Percentiles rank a stretch among this genome's conserved stretches.
Evolutionary conservation across 2,888 invertebrate genomes (phyloP).

Genomic region (Operophtera brumata): DNA sequence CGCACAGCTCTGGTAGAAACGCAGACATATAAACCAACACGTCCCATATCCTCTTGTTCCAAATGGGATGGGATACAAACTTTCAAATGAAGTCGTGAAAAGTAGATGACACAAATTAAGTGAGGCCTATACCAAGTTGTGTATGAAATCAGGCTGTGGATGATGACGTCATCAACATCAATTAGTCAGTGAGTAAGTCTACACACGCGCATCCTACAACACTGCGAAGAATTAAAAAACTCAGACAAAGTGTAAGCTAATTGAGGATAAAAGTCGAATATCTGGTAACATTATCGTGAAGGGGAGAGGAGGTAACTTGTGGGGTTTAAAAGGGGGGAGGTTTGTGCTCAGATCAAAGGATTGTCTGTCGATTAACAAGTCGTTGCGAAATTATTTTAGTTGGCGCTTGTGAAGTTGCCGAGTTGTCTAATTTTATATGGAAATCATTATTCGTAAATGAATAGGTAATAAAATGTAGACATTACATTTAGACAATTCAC

Average conservation of each 20-base stretch:
- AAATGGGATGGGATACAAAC: no score
- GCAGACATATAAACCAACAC: no score
- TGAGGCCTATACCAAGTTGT: no score
- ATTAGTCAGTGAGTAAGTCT: neutral
- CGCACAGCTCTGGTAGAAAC: no score
- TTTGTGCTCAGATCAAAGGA: slow-evolving; percentile 62
- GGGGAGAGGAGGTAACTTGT: neutral
- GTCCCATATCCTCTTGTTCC: no score
- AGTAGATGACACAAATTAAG: no score
- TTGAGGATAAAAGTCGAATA: slow-evolving; percentile 52
- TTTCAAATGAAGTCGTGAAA: no score
- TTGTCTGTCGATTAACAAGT: slow-evolving; percentile 63
- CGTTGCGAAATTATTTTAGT: slow-evolving; percentile 48
- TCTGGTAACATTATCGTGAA: slow-evolving; percentile 41
- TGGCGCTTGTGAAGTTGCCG: slow-evolving; percentile 19
- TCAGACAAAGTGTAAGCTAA: slow-evolving; percentile 40
- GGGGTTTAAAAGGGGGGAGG: slow-evolving; percentile 34
- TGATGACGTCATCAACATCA: slow-evolving; percentile 1
- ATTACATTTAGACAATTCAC: no score
- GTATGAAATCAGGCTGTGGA: no score
- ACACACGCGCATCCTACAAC: slow-evolving; percentile 1
- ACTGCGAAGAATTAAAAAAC: slow-evolving; percentile 37
- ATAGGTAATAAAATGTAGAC: no score
- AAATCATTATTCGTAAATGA: neutral
- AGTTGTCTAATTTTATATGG: neutral